Conservation (phyloP, 1,140 invertebrate species). For the Littorina saxatilis region DNA sequence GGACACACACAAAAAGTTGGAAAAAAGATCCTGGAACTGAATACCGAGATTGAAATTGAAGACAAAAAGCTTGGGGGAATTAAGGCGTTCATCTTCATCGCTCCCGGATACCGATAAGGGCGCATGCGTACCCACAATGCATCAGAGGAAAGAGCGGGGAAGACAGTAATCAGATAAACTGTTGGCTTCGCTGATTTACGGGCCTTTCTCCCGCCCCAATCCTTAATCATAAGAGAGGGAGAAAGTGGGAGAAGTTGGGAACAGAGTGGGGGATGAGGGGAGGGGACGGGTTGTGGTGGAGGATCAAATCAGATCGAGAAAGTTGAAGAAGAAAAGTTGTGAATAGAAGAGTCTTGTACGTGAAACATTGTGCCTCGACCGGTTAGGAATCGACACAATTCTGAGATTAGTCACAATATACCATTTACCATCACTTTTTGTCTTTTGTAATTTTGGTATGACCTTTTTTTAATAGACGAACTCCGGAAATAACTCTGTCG, state of each 20-base stretch:
- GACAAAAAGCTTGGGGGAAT: constrained; percentile 20
- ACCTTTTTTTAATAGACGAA: too few species aligned
- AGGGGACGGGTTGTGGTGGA: neutral
- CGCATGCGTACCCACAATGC: constrained; percentile 34
- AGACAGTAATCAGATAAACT: constrained; percentile 41
- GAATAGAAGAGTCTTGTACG: too few species aligned
- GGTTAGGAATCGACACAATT: too few species aligned
- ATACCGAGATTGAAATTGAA: neutral
- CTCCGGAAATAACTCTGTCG: too few species aligned
- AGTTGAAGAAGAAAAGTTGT: neutral
- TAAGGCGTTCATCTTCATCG: neutral
- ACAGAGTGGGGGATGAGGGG: neutral
- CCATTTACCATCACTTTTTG: too few species aligned
- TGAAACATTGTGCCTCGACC: too few species aligned
- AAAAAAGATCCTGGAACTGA: too few species aligned
- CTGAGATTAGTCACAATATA: too few species aligned
- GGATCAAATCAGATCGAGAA: neutral
- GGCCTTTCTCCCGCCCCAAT: neutral
- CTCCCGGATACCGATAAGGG: constrained; percentile 22
- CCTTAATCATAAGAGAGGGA: constrained; percentile 32
- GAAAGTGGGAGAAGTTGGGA: neutral
- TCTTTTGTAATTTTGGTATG: too few species aligned
- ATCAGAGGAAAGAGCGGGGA: constrained; percentile 22
- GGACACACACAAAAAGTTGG: too few species aligned
- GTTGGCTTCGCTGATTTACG: constrained; percentile 30